Conservation (phyloP, 2,797 vertebrate genomes). For the Prionace glauca region DNA sequence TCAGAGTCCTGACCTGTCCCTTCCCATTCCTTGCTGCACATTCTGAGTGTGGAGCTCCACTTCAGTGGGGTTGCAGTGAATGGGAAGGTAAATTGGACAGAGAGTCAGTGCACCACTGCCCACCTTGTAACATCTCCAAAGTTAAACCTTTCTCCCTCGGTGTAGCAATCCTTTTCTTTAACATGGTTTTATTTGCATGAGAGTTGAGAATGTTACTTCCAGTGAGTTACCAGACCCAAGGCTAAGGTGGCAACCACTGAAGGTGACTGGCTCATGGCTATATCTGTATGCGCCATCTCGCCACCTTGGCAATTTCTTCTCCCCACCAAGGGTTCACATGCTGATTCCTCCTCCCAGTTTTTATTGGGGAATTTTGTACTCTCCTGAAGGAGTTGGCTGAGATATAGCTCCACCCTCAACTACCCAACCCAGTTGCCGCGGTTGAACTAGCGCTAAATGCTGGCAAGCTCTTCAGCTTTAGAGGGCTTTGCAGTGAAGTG, state of each 20-base stretch:
- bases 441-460: not conserved
- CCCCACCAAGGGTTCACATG: not conserved
- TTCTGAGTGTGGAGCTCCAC: not conserved
- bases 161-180: not conserved
- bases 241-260: not conserved
- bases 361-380: not conserved
- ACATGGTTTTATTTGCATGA: not conserved
- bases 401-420: not conserved
- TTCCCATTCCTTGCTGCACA: not conserved
- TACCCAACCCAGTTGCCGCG: not conserved
- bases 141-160: not conserved
- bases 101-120: not conserved
- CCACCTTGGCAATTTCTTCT: not conserved
- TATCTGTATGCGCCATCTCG: not conserved
- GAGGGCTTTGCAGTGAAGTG: not conserved
- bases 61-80: not conserved
- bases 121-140: not conserved
- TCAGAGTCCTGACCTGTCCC: not conserved
- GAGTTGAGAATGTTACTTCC: not conserved
- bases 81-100: not conserved
- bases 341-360: not conserved
- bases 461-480: not conserved
- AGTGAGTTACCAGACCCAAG: not conserved
- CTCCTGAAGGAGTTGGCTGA: not conserved
- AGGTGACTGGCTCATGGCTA: not conserved